A percentile compares a stretch with the other conserved stretches of the same genome.
These are phyloP conservation scores for Eidolon helvum DNA, from an alignment of 2,113 vertebrate genomes.

Conservation along the genomic window DNA sequence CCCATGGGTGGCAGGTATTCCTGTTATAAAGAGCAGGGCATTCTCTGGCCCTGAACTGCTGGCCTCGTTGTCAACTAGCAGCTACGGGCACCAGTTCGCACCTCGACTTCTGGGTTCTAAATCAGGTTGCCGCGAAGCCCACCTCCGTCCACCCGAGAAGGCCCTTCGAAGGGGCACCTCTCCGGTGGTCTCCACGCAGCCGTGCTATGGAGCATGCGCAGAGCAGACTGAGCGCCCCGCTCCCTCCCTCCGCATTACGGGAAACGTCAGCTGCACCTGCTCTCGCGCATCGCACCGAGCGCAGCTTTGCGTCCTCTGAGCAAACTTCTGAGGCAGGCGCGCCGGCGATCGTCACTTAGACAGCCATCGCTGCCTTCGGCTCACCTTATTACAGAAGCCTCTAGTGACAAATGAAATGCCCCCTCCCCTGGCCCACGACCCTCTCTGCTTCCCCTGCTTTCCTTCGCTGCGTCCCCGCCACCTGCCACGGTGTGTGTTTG, in stretches of 20 bases:
- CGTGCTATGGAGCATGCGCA: no score
- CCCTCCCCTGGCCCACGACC: neutral
- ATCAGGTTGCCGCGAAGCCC: neutral
- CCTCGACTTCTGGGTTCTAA: neutral
- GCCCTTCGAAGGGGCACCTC: neutral
- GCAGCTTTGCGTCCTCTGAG: neutral
- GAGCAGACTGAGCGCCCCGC: neutral
- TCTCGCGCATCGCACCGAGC: fast-evolving
- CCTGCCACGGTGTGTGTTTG: neutral
- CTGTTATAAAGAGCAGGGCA: no score
- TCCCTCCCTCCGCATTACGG: neutral
- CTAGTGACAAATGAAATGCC: neutral
- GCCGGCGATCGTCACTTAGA: fast-evolving
- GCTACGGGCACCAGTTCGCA: neutral
- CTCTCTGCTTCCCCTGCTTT: neutral
- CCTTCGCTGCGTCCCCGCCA: fast-evolving
- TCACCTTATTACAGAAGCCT: neutral
- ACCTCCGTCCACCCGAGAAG: neutral
- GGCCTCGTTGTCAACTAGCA: neutral
- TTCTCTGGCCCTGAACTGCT: neutral
- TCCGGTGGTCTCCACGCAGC: no score
- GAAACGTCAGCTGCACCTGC: neutral
- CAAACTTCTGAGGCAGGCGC: fast-evolving
- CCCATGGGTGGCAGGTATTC: neutral
- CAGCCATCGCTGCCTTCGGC: fast-evolving